These are phyloP conservation scores for Priocnemis perturbator DNA, from an alignment of 2,888 invertebrate genomes.

Conservation along the genomic window DNA sequence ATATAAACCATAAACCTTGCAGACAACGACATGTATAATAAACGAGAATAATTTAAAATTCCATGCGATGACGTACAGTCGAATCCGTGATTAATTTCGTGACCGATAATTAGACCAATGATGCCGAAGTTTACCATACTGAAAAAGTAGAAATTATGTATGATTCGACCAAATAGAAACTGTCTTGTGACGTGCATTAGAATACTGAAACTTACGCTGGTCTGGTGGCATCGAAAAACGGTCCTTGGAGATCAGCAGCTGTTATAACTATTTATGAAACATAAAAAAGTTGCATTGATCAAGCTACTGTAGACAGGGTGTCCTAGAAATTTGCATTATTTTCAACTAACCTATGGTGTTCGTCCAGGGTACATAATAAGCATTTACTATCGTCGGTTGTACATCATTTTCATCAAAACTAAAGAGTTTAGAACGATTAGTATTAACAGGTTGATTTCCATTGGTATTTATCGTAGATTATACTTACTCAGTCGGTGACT, in stretches of 20 bases:
- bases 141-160: background rate
- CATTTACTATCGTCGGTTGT: conserved; percentile 40
- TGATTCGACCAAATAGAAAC: background rate
- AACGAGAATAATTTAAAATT: too few species aligned
- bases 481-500: too few species aligned
- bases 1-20: too few species aligned
- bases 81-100: conserved; percentile 29
- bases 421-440: background rate
- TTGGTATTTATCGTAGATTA: too few species aligned
- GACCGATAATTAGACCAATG: conserved; percentile 22
- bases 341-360: conserved; percentile 64
- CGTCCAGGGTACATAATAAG: conserved; percentile 55
- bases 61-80: conserved; percentile 14
- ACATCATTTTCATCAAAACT: background rate
- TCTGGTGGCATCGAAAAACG: conserved; percentile 38
- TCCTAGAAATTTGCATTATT: background rate
- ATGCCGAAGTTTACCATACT: conserved; percentile 22
- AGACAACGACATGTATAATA: too few species aligned
- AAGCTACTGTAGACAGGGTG: background rate
- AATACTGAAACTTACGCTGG: conserved; percentile 62
- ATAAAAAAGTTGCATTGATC: background rate
- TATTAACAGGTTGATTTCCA: too few species aligned
- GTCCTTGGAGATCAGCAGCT: conserved; percentile 46
- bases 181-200: background rate
- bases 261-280: conserved; percentile 37